Evolutionary conservation across 2,113 vertebrate species (phyloP), one percentile per base, ranked within the genome.

Genomic region (Jaculus jaculus): DNA sequence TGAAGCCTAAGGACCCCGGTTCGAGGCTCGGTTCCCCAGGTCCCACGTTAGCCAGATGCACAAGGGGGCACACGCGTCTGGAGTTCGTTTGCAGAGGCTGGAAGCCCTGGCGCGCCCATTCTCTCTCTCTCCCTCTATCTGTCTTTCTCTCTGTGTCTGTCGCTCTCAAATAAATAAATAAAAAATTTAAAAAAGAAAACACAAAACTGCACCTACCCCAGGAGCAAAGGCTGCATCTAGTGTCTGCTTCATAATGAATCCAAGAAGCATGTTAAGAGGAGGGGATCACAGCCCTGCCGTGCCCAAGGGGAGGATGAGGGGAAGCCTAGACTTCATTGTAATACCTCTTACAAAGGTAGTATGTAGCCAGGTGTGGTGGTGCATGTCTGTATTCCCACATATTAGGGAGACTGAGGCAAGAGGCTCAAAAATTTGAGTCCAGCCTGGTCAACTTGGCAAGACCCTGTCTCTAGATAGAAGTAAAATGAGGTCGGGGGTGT

Each of bases 291-390:
- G 51, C 20, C 20, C 2, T 60, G 23, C 75, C 42, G 72, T 26
- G 51, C 69, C 74, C 69, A 58, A 84, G 28, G 13, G 61, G 80
- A 77, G 66, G 39, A 60, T 24, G 54, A 83, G 4, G 32, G 61
- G 17, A 3, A 37, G 37, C 26, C 54, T 2, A 32, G 30, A 60
- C 18, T 74, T 73, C 60, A 13, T 0, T 78, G 84, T 32, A 90
- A 63, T 39, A 39, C 80, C 84, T 80, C 12, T 61, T 79, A 91
- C 3, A 12, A 87, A 93, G 39, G 86, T n/a, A n/a, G n/a, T n/a
- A n/a, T n/a, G n/a, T n/a, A n/a, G n/a, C n/a, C n/a, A n/a, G n/a
- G n/a, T n/a, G n/a, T 73, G 37, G 23, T 73, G 37, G 20, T 23
- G 24, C 23, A 30, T 21, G 34, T 1, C 37, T 73, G 23, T 73